Evolutionary conservation across 2,797 vertebrate genomes (phyloP), one percentile per base, ranked within the genome.

Genomic region (Melanotaenia parkinsoni): DNA sequence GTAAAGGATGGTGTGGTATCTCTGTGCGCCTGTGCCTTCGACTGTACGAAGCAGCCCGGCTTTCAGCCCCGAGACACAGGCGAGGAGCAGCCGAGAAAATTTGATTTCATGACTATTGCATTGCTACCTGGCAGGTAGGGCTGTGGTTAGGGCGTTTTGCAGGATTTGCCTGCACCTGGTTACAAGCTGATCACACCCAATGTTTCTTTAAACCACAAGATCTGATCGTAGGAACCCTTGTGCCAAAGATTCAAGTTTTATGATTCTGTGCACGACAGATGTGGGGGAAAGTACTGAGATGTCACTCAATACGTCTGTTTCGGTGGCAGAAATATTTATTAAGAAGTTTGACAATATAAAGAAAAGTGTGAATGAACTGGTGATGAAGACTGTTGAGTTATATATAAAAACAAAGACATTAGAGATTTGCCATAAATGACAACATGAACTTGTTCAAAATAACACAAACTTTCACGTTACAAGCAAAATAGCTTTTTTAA

Each of bases 1-100:
- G 43, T 74, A 82, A 89, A 89, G 81, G 87, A 76, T 88, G 87
- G 87, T 54, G 85, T 85, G 87, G 86, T 91, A 90, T 93, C 90
- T 91, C 83, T 69, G 79, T 79, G 79, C 43, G 81, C 86, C 84
- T 80, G 85, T 64, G 72, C 80, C 77, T 78, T 81, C 69, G 84
- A 78, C 85, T 88, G 87, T 90, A 82, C 69, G 28, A 83, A 85
- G 72, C 78, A 81, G 81, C 81, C 77, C 37, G 60, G 69, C 79
- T 76, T 61, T 79, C 75, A 72, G 81, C 86, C 90, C 88, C 82
- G 2, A 89, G 89, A 92, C 78, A 79, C 86, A 80, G 70, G 86
- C 85, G 79, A 66, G 71, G 81, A 85, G 88, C 84, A 84, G 83
- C 82, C 79, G 71, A 82, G 85, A 63, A 91, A 91, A 91, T 91